Conservation (phyloP, 2,113 vertebrate species). For the Hydrolagus affinis region DNA sequence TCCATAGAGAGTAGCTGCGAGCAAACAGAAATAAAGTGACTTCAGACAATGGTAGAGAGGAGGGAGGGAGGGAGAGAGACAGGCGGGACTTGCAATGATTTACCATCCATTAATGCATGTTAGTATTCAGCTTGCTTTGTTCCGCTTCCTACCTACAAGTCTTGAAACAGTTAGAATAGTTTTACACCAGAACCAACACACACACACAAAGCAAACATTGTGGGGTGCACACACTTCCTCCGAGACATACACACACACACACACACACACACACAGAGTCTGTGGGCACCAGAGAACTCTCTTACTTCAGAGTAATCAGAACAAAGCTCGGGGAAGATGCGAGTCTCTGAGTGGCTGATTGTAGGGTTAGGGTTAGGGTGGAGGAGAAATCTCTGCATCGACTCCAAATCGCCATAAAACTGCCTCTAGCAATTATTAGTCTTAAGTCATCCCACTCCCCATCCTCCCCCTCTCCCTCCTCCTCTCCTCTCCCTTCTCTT, state of each 20-base stretch:
- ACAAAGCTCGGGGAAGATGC: background rate
- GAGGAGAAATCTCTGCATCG: too few species aligned
- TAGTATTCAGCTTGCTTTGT: background rate
- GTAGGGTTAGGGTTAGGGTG: too few species aligned
- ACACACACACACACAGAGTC: background rate
- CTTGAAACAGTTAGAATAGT: background rate
- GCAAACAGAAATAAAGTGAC: background rate
- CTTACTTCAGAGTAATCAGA: background rate
- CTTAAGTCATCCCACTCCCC: background rate
- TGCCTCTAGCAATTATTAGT: too few species aligned
- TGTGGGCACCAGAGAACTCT: background rate
- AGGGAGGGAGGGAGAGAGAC: too few species aligned
- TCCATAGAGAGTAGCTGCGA: background rate
- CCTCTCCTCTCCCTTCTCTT: background rate
- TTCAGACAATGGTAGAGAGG: background rate
- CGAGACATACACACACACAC: background rate
- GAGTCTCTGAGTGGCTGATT: background rate
- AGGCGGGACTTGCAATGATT: background rate
- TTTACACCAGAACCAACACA: background rate
- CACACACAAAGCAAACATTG: background rate
- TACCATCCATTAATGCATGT: background rate
- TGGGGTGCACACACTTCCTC: background rate
- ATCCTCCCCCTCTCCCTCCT: background rate
- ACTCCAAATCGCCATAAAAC: too few species aligned
- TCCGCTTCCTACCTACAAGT: slow-evolving; percentile 13